Evolutionary conservation across 2,797 vertebrate species (phyloP).

Genomic region (Enteromius treurensis): DNA sequence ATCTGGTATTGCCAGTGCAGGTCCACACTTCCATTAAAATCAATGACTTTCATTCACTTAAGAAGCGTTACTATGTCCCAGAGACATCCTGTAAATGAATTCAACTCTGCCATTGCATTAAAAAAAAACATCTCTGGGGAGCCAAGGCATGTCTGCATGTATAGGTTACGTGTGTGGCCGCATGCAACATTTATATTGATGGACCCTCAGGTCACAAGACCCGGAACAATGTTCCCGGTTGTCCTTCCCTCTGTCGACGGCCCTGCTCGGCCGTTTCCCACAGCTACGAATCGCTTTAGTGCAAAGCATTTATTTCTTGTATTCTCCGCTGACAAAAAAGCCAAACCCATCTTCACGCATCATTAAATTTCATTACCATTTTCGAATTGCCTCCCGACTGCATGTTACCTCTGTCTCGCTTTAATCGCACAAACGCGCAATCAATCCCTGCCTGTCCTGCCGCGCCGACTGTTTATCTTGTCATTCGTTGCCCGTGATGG

Average conservation of each 20-base stretch:
- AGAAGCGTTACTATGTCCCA: background rate
- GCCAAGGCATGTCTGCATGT: background rate
- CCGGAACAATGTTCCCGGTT: background rate
- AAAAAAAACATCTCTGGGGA: background rate
- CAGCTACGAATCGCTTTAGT: constrained; percentile 18
- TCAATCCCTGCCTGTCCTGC: constrained; percentile 46
- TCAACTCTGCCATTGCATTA: constrained; percentile 6
- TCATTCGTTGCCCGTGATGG: constrained; percentile 20
- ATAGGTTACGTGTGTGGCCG: background rate
- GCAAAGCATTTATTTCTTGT: constrained; percentile 49
- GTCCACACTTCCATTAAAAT: constrained; percentile 26
- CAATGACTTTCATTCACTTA: constrained; percentile 30
- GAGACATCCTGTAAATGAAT: constrained; percentile 34
- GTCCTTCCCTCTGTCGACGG: background rate
- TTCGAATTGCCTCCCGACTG: constrained; percentile 48
- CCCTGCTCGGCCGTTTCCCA: background rate
- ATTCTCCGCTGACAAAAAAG: constrained; percentile 48
- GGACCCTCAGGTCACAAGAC: background rate
- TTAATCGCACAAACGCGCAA: constrained; percentile 50
- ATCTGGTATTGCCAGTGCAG: constrained; percentile 28
- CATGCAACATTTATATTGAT: constrained; percentile 20
- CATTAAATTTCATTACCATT: constrained; percentile 58
- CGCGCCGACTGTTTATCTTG: constrained; percentile 50
- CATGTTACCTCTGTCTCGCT: constrained; percentile 43
- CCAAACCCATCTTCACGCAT: constrained; percentile 50